phyloP scores from a whole-genome alignment of 2,113 vertebrate species.

The Brienomyrus longianalis region DNA sequence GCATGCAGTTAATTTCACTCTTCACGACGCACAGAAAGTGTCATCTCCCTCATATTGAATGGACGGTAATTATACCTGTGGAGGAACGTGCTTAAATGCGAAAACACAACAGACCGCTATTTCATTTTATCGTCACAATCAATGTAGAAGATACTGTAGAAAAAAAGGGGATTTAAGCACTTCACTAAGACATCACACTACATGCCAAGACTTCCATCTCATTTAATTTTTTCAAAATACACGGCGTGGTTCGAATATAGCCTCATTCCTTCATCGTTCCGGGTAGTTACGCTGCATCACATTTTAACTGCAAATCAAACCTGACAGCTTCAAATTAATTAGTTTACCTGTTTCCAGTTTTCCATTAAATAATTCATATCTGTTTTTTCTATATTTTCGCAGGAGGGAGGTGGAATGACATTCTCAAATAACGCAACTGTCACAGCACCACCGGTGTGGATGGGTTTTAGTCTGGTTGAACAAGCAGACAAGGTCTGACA shows the following conservation, averaged over 20 bases:
- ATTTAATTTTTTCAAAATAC: slow-evolving; percentile 4
- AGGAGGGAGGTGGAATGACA: neutral
- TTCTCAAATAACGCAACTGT: neutral
- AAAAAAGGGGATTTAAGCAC: neutral
- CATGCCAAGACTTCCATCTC: neutral
- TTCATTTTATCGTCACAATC: neutral
- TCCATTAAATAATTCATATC: slow-evolving; percentile 7
- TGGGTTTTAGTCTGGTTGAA: neutral
- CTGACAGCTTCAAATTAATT: slow-evolving; percentile 21
- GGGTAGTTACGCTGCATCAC: neutral
- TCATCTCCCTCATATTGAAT: neutral
- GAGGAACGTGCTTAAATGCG: neutral
- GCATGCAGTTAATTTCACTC: neutral
- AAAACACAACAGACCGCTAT: neutral
- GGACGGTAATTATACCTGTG: neutral
- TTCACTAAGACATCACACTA: neutral
- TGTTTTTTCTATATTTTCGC: neutral
- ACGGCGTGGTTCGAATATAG: neutral
- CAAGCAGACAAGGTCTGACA: neutral
- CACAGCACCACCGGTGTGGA: neutral
- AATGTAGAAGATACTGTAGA: neutral
- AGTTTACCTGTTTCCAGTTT: slow-evolving; percentile 17
- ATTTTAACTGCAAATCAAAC: slow-evolving; percentile 18
- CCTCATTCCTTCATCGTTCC: neutral
- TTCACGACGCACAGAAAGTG: neutral